Percentiles rank a stretch among this genome's conserved stretches.
These are phyloP conservation scores for Acanthisitta chloris DNA, from an alignment of 2,113 vertebrate species.

Conservation along the genomic window DNA sequence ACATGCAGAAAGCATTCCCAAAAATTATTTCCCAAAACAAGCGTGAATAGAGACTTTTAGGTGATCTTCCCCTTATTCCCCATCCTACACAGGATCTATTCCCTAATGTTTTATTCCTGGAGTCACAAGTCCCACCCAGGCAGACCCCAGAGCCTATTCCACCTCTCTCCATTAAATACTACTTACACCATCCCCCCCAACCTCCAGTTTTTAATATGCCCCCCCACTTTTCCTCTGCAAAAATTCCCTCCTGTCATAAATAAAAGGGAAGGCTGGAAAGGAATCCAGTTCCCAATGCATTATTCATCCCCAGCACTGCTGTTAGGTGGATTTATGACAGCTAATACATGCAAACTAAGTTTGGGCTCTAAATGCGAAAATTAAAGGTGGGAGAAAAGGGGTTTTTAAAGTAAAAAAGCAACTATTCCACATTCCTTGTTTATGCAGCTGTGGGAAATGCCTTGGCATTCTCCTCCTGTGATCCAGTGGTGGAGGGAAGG, in stretches of 20 bases:
- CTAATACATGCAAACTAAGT: slow-evolving; percentile 72
- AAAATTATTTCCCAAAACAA: not conserved
- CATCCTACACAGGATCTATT: not conserved
- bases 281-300: slow-evolving; percentile 67
- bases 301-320: slow-evolving; percentile 53
- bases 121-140: accelerated
- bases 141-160: not conserved
- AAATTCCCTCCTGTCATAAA: slow-evolving; percentile 70
- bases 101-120: not conserved
- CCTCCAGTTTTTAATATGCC: not conserved
- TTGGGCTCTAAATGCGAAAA: slow-evolving; percentile 58
- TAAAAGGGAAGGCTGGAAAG: slow-evolving; percentile 64
- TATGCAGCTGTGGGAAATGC: not conserved
- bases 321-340: slow-evolving; percentile 57
- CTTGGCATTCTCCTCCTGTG: not conserved
- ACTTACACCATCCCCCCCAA: not conserved
- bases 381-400: not conserved
- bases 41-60: too few species aligned
- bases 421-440: not conserved
- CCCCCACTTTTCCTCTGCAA: not conserved
- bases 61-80: not conserved
- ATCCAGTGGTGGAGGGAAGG: accelerated
- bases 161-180: not conserved
- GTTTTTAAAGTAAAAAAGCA: not conserved
- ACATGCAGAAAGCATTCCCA: not conserved